Percentiles rank a stretch among this genome's conserved stretches.
Evolutionary conservation across 2,797 vertebrate genomes (phyloP).

Genomic region (Psittacula echo): DNA sequence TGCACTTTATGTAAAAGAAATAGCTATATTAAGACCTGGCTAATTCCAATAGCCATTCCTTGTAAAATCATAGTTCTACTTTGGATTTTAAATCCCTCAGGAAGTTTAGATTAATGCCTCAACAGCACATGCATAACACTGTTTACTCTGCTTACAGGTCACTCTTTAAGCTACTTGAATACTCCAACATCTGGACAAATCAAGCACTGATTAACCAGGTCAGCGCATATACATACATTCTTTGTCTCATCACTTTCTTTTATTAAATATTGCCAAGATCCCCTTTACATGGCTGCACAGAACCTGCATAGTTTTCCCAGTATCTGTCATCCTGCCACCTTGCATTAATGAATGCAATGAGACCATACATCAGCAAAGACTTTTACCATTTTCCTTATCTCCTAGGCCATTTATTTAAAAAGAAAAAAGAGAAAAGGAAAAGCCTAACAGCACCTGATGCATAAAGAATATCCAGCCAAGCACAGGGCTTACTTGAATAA

Average conservation of each 20-base stretch:
- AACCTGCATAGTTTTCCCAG: neutral
- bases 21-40: slow-evolving; percentile 31
- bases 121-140: neutral
- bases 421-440: neutral
- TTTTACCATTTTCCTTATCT: slow-evolving; percentile 40
- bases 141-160: slow-evolving; percentile 24
- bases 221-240: neutral
- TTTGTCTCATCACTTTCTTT: neutral
- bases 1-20: slow-evolving; percentile 43
- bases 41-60: slow-evolving; percentile 47
- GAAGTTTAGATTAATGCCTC: slow-evolving; percentile 46
- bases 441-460: neutral
- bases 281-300: neutral
- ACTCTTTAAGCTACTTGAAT: slow-evolving; percentile 1
- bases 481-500: slow-evolving; percentile 24
- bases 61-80: slow-evolving; percentile 53
- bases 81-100: slow-evolving; percentile 43
- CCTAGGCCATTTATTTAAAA: neutral
- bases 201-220: slow-evolving; percentile 13
- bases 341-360: neutral
- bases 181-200: slow-evolving; percentile 44
- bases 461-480: slow-evolving; percentile 16
- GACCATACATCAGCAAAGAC: slow-evolving; percentile 8
- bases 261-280: slow-evolving; percentile 7
- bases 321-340: neutral